Percentiles rank a stretch among this genome's conserved stretches.
These are phyloP conservation scores for Echiichthys vipera DNA, from an alignment of 2,797 vertebrate species.

Conservation along the genomic window DNA sequence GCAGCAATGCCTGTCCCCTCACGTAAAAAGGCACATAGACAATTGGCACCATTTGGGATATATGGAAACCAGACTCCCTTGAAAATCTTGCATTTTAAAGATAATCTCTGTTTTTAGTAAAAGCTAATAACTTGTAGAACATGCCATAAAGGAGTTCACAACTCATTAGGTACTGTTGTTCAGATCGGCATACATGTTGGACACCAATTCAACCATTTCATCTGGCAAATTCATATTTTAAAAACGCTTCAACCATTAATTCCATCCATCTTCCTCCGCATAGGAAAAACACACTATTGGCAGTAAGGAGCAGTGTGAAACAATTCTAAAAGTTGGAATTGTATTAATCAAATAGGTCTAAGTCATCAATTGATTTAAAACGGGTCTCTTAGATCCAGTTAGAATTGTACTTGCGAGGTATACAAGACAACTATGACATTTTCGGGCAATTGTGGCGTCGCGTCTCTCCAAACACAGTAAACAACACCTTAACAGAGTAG, in stretches of 20 bases:
- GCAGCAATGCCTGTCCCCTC: neutral
- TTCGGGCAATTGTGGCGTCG: neutral
- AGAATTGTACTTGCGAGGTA: neutral
- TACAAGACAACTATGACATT: neutral
- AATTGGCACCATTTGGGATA: neutral
- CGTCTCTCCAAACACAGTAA: neutral
- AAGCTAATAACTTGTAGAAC: neutral
- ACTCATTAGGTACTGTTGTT: neutral
- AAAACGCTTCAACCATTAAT: neutral
- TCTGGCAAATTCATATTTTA: neutral
- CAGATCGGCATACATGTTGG: neutral
- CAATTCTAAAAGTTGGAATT: conserved; percentile 11
- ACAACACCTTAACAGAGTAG: neutral
- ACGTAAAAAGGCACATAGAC: neutral
- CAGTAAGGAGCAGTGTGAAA: neutral
- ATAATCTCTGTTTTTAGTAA: rapidly evolving
- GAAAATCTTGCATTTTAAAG: neutral
- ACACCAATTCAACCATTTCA: neutral
- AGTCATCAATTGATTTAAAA: neutral
- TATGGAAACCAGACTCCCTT: neutral
- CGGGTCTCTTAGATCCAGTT: neutral
- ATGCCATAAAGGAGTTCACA: neutral
- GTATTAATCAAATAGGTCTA: neutral
- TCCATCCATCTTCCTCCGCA: neutral
- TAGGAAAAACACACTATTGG: neutral